Base-by-base conservation (phyloP, 2,888 invertebrate species). In the Hipparchia sbordonii region DNA sequence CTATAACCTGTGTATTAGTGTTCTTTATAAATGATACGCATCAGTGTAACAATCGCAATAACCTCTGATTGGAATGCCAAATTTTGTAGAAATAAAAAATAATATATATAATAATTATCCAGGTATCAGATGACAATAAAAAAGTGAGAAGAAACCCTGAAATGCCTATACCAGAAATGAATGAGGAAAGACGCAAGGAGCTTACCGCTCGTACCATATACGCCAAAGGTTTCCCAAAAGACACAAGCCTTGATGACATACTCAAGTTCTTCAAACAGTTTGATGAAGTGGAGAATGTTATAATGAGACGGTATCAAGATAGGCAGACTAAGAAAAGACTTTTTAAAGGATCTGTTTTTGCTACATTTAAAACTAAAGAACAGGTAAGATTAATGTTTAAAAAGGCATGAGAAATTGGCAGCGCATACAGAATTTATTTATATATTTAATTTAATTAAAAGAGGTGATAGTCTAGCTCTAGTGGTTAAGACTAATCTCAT, bases 321-420 rank as follows among this genome's bases (percentile, higher is more conserved):
- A 95, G 95, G 77, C 90, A 94, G 1, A 94, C 95, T 2, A 96
- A 96, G 84, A 94, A 95, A 65, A 94, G 95, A 68, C 87, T 95
- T 74, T 98, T 98, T 85, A 98, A 99, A 92, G 99, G 99, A 67
- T 99, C 99, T 1, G 96, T 98, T 67, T 99, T 98, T 88, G 96
- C 96, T 9, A 97, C 97, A 6, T 99, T 99, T 88, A 95, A 96
- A 80, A 96, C 95, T 51, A 94, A 95, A 70, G 98, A 98, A 71
- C 95, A 96, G 88, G 93, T 92, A 67, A 72, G 48, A 9, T 8
- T 12, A 45, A 2, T 61, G 10, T 39, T 60, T 59, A 59, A 33
- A 59, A 33, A 33, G 39, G 2, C 2, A 39, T 39, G 5, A 39
- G 39, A 39, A 4, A 39, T 39, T 39, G 39, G 39, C 0, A 2